Conservation (phyloP, 2,113 vertebrate genomes). For the Vidua chalybeata region DNA sequence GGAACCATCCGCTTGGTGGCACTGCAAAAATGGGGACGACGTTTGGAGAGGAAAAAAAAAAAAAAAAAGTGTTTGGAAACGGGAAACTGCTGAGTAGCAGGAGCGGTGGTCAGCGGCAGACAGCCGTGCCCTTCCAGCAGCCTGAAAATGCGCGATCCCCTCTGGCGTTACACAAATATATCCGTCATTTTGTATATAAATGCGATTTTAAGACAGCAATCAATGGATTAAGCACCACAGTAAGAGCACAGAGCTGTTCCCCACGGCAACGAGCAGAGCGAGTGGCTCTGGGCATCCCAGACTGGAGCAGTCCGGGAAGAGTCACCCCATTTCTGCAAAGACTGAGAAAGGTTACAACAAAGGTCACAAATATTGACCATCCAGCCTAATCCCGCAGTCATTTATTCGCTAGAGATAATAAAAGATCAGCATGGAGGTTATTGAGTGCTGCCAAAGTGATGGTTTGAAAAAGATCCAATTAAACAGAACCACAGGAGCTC, state of each 20-base stretch:
- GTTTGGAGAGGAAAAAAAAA: too few species aligned
- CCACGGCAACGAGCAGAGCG: accelerated
- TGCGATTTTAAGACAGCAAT: background rate
- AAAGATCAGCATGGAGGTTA: background rate
- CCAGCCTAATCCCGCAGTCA: background rate
- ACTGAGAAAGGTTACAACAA: background rate
- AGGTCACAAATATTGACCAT: background rate
- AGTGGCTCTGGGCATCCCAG: accelerated
- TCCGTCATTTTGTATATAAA: background rate
- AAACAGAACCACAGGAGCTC: background rate
- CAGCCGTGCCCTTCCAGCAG: background rate
- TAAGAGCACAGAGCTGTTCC: background rate
- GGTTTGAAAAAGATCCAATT: background rate
- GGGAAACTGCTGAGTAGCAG: background rate
- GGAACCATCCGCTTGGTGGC: slow-evolving; percentile 21
- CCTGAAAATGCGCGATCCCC: background rate
- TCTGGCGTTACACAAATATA: accelerated
- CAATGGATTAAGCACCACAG: background rate
- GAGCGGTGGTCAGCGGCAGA: background rate
- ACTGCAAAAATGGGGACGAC: background rate
- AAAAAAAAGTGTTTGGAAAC: background rate
- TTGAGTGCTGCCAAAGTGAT: background rate
- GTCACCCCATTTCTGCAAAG: background rate
- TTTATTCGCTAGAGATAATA: background rate
- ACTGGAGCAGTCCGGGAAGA: accelerated